Percentiles rank a stretch among this genome's conserved stretches.
Conservation (phyloP, 2,888 invertebrate species). For the Argyresthia albistria region DNA sequence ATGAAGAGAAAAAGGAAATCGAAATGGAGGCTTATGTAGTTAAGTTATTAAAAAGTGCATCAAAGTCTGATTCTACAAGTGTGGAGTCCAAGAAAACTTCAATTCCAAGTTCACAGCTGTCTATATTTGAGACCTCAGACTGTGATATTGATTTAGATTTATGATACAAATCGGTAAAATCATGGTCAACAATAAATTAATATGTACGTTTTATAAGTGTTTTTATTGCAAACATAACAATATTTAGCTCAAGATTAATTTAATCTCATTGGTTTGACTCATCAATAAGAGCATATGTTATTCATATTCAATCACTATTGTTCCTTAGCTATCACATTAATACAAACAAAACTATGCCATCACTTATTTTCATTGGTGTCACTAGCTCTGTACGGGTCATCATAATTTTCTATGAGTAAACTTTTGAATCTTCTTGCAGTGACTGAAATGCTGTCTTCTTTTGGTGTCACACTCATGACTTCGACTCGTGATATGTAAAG, state of each 20-base stretch:
- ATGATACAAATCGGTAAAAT: constrained; percentile 15
- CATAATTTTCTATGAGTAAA: constrained; percentile 82
- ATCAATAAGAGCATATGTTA: too few relatives aligned
- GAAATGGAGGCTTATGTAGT: constrained; percentile 5
- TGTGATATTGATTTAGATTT: constrained; percentile 68
- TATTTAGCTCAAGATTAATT: neutral
- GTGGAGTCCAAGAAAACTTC: neutral
- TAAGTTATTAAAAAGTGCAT: neutral
- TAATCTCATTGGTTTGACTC: too few relatives aligned
- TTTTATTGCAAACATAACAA: too few relatives aligned
- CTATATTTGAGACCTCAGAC: constrained; percentile 64
- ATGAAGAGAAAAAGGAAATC: constrained; percentile 23
- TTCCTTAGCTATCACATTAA: neutral
- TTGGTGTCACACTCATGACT: constrained; percentile 66
- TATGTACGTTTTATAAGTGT: too few relatives aligned
- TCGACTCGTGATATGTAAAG: constrained; percentile 79
- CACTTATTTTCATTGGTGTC: constrained; percentile 19
- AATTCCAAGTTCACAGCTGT: constrained; percentile 42
- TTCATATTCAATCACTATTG: too few relatives aligned
- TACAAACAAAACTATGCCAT: neutral
- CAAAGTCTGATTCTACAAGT: neutral
- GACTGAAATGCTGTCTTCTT: constrained; percentile 71
- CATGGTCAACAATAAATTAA: neutral
- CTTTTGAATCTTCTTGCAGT: constrained; percentile 78
- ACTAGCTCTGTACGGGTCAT: constrained; percentile 57